These are phyloP conservation scores for Tiliacea aurago DNA, from an alignment of 2,888 invertebrate genomes.

Conservation along the genomic window DNA sequence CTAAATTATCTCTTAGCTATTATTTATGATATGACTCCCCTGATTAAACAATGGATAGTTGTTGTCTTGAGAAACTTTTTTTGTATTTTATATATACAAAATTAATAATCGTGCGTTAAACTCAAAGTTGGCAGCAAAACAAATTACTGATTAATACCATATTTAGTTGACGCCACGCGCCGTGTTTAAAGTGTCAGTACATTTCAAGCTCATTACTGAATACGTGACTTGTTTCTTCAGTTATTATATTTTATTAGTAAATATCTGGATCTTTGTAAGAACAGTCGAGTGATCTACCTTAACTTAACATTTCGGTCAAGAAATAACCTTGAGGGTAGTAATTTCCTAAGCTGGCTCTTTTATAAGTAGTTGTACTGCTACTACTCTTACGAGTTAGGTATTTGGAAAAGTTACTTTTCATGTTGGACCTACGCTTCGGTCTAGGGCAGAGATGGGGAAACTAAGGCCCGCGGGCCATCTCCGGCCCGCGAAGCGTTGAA, in stretches of 20 bases:
- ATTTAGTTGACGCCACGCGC: slow-evolving; percentile 16
- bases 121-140: slow-evolving; percentile 43
- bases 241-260: neutral
- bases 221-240: slow-evolving; percentile 33
- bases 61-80: neutral
- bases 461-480: no score
- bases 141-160: slow-evolving; percentile 38
- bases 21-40: neutral
- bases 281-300: neutral
- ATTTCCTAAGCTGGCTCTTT: no score
- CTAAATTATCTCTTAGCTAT: neutral
- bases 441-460: no score
- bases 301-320: no score
- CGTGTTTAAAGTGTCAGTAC: slow-evolving; percentile 30
- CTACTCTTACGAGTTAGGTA: no score
- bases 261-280: neutral
- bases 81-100: neutral
- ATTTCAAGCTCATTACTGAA: slow-evolving; percentile 40
- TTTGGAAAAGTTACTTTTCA: no score
- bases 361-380: no score
- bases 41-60: neutral
- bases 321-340: no score
- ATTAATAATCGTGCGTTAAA: slow-evolving; percentile 30
- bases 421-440: no score
- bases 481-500: no score